phyloP scores from a whole-genome alignment of 2,113 vertebrate genomes.

The Clupea harengus region DNA sequence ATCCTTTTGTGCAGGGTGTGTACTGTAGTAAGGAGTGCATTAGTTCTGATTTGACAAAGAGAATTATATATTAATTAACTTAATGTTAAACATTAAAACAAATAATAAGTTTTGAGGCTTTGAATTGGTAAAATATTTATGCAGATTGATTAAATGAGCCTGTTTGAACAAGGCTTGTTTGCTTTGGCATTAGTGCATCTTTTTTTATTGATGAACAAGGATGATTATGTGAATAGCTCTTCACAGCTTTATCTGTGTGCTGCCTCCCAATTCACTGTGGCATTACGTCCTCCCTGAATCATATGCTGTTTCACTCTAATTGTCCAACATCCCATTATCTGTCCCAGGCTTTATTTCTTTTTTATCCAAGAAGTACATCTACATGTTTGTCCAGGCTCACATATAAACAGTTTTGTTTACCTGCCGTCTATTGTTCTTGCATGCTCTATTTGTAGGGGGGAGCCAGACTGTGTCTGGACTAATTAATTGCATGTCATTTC shows the following conservation, averaged over 20 bases:
- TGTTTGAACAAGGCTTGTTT: slow-evolving; percentile 18
- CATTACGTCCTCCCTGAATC: background rate
- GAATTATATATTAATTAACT: background rate
- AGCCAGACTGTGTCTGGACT: background rate
- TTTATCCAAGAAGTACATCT: background rate
- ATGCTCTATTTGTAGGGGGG: background rate
- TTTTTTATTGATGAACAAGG: background rate
- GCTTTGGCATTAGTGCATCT: slow-evolving; percentile 13
- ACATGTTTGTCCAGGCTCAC: slow-evolving; percentile 6
- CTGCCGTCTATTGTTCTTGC: background rate
- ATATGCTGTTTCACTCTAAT: slow-evolving; percentile 31
- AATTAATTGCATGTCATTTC: slow-evolving; percentile 1
- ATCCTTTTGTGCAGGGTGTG: no score
- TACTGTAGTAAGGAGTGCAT: background rate
- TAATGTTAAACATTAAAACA: background rate
- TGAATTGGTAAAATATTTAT: background rate
- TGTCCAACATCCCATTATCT: slow-evolving; percentile 24
- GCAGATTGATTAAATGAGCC: background rate
- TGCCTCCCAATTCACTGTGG: slow-evolving; percentile 18
- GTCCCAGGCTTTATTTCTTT: background rate
- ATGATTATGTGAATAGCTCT: slow-evolving; percentile 28
- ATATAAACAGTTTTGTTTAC: background rate
- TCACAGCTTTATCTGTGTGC: slow-evolving; percentile 28
- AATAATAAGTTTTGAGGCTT: background rate
- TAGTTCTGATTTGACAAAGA: background rate